Evolutionary conservation across 2,113 vertebrate genomes (phyloP), one percentile per base, ranked within the genome.

Genomic region (Vireo altiloquus): DNA sequence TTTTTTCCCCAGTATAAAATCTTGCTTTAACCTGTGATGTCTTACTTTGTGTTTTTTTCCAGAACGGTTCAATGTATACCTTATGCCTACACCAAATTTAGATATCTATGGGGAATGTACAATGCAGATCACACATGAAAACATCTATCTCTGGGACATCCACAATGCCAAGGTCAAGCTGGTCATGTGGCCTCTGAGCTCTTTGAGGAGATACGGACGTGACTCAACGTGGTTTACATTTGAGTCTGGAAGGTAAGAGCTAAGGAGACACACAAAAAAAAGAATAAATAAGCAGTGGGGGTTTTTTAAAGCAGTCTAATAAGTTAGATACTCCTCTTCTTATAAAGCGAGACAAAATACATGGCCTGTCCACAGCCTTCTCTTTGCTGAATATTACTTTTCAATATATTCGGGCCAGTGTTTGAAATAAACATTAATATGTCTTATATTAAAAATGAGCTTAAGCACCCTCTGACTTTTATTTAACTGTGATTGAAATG

Each of bases 21-120:
- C 33, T 76, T 86, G 3, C 33, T 83, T 86, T 80, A 44, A 82
- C 49, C 82, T 31, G 12, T 22, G 20, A 35, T 86, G 33, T 40
- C 69, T 93, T 65, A 30, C 68, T 87, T 56, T 90, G 31, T 82
- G 21, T 21, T 42, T 76, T 94, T 40, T 96, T 97, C 54, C 98
- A 99, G 99, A 99, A 81, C 98, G 99, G 59, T 99, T 99, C 98
- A 99, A 99, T 63, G 99, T 99, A 54, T 99, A 99, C 95, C 98
- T 99, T 66, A 99, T 99, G 99, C 99, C 99, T 92, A 99, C 99
- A 25, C 99, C 99, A 33, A 99, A 99, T 97, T 98, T 99, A 98
- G 99, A 99, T 97, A 99, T 99, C 97, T 99, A 99, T 44, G 99
- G 99, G 21, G 99, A 99, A 98, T 99, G 99, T 98, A 99, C 99